Evolutionary conservation across 2,797 vertebrate genomes (phyloP), one percentile per base, ranked within the genome.

Genomic region (Arnoldichthys spilopterus): DNA sequence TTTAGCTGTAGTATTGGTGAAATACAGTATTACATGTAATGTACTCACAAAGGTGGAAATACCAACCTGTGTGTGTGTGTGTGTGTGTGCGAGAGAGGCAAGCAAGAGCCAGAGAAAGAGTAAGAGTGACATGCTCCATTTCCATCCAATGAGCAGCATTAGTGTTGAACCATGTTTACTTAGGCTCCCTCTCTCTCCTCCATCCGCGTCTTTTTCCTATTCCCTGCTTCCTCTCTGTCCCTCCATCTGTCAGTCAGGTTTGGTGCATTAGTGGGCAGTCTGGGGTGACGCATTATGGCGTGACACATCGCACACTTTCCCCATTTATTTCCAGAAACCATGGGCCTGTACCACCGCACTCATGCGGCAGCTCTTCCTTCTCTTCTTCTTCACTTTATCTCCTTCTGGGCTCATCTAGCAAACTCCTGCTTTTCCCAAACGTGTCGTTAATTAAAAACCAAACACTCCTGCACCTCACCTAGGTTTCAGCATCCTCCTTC

Each of bases 371-470:
- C 82, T 77, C 83, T 75, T 78, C 63, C 43, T 78, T 78, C 80
- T 69, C 71, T 78, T 77, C 75, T 74, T 79, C 81, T 26, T 66
- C 54, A 82, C 71, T 49, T 51, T 30, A 9, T 62, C 74, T 67
- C 81, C 82, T 83, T 76, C 83, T 71, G 83, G 77, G 75, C 83
- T 77, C 74, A 34, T 69, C 83, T 84, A 82, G 76, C 84, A 77
- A 81, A 79, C 79, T 81, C 88, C 89, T 83, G 83, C 79, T 72
- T 82, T 81, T 82, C 45, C 80, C 72, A 85, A 71, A 87, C 71
- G 83, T 84, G 64, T 45, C 83, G 82, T 86, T 88, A 86, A 88
- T 88, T 87, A 87, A 87, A 90, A 87, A 87, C 78, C 84, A 86
- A 82, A 85, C 45, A 30, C 83, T 82, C 77, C 15, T 80, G 82